Evolutionary conservation across 2,888 invertebrate species (phyloP).

Genomic region (Caenorhabditis sp.): DNA sequence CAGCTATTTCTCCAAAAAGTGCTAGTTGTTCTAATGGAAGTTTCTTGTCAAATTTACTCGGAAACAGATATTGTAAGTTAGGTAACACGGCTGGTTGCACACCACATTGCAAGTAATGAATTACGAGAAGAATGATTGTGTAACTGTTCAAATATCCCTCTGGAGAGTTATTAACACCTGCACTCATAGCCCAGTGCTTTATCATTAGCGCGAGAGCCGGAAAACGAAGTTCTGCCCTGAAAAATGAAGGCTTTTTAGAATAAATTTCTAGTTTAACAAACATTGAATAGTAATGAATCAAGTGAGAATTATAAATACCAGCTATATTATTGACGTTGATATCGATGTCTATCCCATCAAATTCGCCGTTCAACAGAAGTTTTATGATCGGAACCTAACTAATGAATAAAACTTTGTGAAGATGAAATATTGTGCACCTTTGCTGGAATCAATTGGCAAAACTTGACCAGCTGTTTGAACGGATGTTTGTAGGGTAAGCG

Average conservation of each 20-base stretch:
- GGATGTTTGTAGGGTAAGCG: not conserved
- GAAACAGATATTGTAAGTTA: conserved; percentile 79
- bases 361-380: conserved; percentile 67
- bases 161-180: conserved; percentile 75
- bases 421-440: conserved; percentile 11
- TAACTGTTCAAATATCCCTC: conserved; percentile 72
- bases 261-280: too few species aligned
- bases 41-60: conserved; percentile 68
- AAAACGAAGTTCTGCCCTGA: conserved; percentile 78
- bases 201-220: conserved; percentile 78
- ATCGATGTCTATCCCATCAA: conserved; percentile 78
- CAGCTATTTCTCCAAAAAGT: conserved; percentile 66
- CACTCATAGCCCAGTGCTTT: conserved; percentile 82
- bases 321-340: conserved; percentile 82
- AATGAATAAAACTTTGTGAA: not conserved
- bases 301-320: conserved; percentile 82
- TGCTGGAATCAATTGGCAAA: conserved; percentile 50
- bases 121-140: conserved; percentile 80
- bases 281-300: conserved; percentile 82
- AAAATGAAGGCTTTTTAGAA: too few species aligned
- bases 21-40: conserved; percentile 55
- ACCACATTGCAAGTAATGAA: conserved; percentile 81
- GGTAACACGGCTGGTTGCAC: conserved; percentile 78
- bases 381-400: conserved; percentile 78
- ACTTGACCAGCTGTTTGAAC: conserved; percentile 7